Evolutionary conservation across 2,888 invertebrate species (phyloP).

Genomic region (Uropetala carovei): DNA sequence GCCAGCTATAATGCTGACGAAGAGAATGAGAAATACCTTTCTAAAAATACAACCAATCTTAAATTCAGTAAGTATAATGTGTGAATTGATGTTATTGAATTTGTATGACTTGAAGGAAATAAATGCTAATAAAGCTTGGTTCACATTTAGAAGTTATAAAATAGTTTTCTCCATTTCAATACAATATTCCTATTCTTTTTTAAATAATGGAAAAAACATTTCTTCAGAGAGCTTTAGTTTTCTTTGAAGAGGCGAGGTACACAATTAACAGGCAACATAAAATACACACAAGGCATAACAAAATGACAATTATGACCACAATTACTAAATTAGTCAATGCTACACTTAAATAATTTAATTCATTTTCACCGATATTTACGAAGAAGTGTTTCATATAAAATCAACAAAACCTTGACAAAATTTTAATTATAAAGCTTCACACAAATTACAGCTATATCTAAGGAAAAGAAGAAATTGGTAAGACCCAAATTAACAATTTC

Average conservation of each 20-base stretch:
- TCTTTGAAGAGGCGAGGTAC: conserved; percentile 58
- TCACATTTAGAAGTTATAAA: too few relatives aligned
- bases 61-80: too few relatives aligned
- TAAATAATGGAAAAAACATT: background rate
- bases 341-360: conserved; percentile 55
- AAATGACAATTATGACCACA: conserved; percentile 29
- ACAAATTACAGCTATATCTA: background rate
- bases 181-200: too few relatives aligned
- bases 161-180: too few relatives aligned
- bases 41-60: too few relatives aligned
- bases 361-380: conserved; percentile 33
- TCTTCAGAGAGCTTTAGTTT: conserved; percentile 52
- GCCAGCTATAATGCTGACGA: too few relatives aligned
- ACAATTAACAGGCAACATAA: conserved; percentile 62
- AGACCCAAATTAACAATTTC: conserved; percentile 35
- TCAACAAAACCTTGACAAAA: conserved; percentile 44
- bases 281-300: conserved; percentile 56
- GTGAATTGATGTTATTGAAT: too few relatives aligned
- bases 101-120: too few relatives aligned
- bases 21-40: too few relatives aligned
- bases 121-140: too few relatives aligned
- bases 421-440: background rate
- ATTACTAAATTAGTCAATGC: conserved; percentile 27
- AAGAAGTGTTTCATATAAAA: background rate
- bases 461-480: conserved; percentile 2